Evolutionary conservation across 2,113 vertebrate genomes (phyloP).

Genomic region (Caretta caretta): DNA sequence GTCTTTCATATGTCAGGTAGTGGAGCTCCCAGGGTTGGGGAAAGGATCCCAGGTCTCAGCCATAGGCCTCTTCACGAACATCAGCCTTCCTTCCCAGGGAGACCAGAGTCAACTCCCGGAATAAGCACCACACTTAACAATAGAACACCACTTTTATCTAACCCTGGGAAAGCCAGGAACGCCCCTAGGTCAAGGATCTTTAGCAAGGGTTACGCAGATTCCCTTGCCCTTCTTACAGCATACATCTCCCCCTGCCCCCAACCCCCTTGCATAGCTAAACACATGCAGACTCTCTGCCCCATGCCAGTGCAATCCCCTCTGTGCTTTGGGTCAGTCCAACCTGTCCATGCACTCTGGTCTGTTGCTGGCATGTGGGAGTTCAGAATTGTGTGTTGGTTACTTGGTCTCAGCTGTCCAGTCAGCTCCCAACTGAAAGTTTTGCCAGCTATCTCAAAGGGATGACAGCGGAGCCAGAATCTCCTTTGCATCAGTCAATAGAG

Average conservation of each 20-base stretch:
- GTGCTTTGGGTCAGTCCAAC: neutral
- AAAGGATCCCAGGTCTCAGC: neutral
- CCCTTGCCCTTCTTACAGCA: neutral
- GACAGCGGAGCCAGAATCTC: fast-evolving
- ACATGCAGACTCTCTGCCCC: neutral
- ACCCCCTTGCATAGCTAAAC: neutral
- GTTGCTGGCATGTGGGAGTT: neutral
- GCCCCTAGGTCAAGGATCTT: neutral
- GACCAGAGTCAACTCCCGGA: neutral
- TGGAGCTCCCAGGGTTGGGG: neutral
- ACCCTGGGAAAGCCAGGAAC: neutral
- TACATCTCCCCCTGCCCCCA: neutral
- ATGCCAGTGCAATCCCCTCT: neutral
- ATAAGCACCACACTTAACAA: neutral
- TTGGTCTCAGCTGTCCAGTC: neutral
- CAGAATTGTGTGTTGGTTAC: neutral
- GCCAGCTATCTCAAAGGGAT: neutral
- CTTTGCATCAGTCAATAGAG: fast-evolving
- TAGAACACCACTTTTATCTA: neutral
- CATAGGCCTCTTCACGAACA: neutral
- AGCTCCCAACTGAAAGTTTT: neutral
- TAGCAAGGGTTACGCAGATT: neutral
- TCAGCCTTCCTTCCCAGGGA: neutral
- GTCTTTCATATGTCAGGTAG: fast-evolving
- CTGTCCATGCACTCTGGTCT: neutral